Percentiles rank a stretch among this genome's conserved stretches.
phyloP scores from a whole-genome alignment of 2,113 vertebrate genomes.

The Megaceryle maxima region DNA sequence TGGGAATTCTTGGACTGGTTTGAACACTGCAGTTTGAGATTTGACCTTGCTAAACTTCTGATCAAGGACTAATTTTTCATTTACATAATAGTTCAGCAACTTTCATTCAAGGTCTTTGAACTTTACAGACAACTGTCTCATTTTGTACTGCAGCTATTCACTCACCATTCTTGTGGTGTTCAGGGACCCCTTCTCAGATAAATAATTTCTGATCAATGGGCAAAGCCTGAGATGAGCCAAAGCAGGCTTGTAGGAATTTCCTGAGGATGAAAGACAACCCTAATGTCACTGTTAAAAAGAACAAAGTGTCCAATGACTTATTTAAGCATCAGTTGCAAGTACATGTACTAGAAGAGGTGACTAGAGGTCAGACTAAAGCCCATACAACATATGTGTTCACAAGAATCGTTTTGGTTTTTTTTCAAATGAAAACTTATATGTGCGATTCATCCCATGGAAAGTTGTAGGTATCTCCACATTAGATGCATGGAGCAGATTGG shows the following conservation, averaged over 20 bases:
- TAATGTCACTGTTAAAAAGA: neutral
- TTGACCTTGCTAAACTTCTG: neutral
- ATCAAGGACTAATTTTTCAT: neutral
- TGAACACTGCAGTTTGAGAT: neutral
- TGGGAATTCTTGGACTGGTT: neutral
- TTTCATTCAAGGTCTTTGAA: neutral
- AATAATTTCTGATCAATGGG: neutral
- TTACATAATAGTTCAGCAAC: neutral
- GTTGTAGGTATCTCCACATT: neutral
- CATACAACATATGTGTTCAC: neutral
- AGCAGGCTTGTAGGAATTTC: neutral
- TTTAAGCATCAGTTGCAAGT: neutral
- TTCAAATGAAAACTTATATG: neutral
- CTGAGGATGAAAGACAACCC: neutral
- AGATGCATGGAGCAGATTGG: neutral
- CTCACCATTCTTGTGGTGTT: neutral
- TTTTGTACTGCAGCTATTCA: neutral
- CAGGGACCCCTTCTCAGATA: neutral
- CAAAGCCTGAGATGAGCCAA: neutral
- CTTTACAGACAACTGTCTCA: neutral
- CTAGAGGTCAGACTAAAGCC: neutral
- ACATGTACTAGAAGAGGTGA: neutral
- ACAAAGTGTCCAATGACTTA: neutral
- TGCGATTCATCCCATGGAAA: neutral
- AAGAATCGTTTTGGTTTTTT: neutral